Conservation (phyloP, 2,888 invertebrate genomes). For the Leuctra nigra region DNA sequence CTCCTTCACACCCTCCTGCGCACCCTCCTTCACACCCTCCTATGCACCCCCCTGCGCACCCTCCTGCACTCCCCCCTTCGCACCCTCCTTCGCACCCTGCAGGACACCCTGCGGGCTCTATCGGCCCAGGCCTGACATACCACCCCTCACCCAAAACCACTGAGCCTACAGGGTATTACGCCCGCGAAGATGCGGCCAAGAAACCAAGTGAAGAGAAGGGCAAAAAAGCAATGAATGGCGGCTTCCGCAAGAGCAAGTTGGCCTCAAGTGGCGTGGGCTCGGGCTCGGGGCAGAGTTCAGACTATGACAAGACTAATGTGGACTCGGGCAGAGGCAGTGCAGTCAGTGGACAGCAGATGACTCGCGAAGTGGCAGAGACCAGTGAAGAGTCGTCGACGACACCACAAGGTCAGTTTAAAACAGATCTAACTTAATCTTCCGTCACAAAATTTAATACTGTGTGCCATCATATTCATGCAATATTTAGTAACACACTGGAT, state of each 20-base stretch:
- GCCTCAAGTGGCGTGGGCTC: slow-evolving; percentile 2
- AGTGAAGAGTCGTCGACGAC: slow-evolving; percentile 29
- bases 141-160: too few species aligned
- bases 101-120: neutral
- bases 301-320: slow-evolving; percentile 70
- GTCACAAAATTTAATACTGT: too few species aligned
- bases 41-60: neutral
- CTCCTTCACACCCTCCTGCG: neutral
- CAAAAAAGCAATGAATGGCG: neutral
- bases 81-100: neutral
- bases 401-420: slow-evolving; percentile 1
- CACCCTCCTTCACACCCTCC: neutral
- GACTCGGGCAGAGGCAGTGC: slow-evolving; percentile 77
- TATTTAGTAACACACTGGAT: too few species aligned
- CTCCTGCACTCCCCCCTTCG: neutral
- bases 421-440: neutral
- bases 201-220: slow-evolving; percentile 24
- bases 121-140: too few species aligned
- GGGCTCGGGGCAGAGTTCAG: slow-evolving; percentile 38
- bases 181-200: slow-evolving; percentile 17
- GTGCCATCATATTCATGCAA: too few species aligned
- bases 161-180: neutral
- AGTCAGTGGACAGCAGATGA: slow-evolving; percentile 50
- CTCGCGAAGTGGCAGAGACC: slow-evolving; percentile 26
- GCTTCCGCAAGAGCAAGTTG: slow-evolving; percentile 9